phyloP scores from a whole-genome alignment of 2,797 vertebrate genomes.

The Manis pentadactyla region DNA sequence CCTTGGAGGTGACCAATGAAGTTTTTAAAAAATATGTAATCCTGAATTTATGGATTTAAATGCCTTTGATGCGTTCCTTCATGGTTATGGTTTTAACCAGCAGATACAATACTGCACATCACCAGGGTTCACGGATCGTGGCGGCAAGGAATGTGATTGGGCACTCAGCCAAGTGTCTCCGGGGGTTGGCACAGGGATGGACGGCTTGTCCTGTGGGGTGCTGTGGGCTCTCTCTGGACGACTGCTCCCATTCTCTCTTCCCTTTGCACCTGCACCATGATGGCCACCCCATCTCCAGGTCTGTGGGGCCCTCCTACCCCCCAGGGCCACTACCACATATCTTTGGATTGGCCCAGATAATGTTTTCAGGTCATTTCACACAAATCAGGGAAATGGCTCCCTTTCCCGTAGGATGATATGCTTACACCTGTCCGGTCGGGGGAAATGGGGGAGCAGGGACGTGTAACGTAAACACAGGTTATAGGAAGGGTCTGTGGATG shows the following conservation, averaged over 20 bases:
- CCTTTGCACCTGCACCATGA: rapidly evolving
- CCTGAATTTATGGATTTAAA: neutral
- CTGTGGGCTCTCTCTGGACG: neutral
- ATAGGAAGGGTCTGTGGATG: neutral
- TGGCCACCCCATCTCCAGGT: neutral
- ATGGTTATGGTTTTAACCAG: rapidly evolving
- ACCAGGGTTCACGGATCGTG: neutral
- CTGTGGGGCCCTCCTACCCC: neutral
- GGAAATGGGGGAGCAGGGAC: neutral
- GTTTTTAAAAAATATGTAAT: no score
- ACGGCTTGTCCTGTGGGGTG: neutral
- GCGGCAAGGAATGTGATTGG: neutral
- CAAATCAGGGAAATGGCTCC: neutral
- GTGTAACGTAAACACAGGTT: neutral
- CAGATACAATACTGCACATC: neutral
- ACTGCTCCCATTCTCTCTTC: neutral
- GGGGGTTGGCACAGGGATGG: neutral
- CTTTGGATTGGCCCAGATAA: neutral
- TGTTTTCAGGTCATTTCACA: neutral
- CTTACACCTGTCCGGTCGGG: neutral
- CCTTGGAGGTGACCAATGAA: neutral
- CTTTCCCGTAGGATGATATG: neutral
- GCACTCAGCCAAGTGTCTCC: neutral
- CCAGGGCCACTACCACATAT: neutral
- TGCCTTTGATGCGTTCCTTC: neutral